A percentile compares a stretch with the other conserved stretches of the same genome.
phyloP scores from a whole-genome alignment of 2,797 vertebrate genomes.

The Oryzias sinensis region DNA sequence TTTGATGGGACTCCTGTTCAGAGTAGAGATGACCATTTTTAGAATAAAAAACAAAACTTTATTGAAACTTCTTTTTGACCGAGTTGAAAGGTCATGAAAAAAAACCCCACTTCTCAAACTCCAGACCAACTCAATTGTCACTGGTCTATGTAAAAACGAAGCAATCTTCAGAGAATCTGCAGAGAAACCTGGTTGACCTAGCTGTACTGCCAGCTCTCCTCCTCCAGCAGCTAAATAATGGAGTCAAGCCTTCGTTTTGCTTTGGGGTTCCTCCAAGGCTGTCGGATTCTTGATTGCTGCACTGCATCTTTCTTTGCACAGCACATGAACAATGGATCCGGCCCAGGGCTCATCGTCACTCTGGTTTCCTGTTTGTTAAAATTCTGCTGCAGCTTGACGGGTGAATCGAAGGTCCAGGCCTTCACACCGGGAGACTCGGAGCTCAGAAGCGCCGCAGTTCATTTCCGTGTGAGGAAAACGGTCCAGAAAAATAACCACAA shows the following conservation, averaged over 20 bases:
- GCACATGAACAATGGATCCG: slow-evolving; percentile 15
- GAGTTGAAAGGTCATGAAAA: no score
- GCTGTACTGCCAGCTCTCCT: slow-evolving; percentile 12
- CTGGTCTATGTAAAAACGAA: slow-evolving; percentile 6
- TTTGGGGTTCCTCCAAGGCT: slow-evolving; percentile 26
- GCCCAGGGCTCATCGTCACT: slow-evolving; percentile 20
- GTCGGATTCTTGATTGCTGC: slow-evolving; percentile 20
- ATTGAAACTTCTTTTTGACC: no score
- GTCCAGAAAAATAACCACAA: slow-evolving; percentile 56
- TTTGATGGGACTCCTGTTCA: no score
- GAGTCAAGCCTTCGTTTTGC: slow-evolving; percentile 43
- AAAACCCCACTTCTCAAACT: background rate
- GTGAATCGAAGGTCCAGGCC: slow-evolving; percentile 20
- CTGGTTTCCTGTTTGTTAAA: slow-evolving; percentile 34
- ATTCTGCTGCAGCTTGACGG: slow-evolving; percentile 9
- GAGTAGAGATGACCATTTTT: no score
- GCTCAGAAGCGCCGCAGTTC: slow-evolving; percentile 28
- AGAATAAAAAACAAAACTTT: no score
- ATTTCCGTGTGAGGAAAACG: slow-evolving; percentile 51
- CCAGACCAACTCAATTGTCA: background rate
- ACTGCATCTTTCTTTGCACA: slow-evolving; percentile 13
- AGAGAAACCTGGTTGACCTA: slow-evolving; percentile 4
- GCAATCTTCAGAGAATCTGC: slow-evolving; percentile 1
- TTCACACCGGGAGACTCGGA: slow-evolving; percentile 4
- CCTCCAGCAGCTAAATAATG: slow-evolving; percentile 61